Conservation (phyloP, 2,888 invertebrate species). For the Pharmacophagus antenor region DNA sequence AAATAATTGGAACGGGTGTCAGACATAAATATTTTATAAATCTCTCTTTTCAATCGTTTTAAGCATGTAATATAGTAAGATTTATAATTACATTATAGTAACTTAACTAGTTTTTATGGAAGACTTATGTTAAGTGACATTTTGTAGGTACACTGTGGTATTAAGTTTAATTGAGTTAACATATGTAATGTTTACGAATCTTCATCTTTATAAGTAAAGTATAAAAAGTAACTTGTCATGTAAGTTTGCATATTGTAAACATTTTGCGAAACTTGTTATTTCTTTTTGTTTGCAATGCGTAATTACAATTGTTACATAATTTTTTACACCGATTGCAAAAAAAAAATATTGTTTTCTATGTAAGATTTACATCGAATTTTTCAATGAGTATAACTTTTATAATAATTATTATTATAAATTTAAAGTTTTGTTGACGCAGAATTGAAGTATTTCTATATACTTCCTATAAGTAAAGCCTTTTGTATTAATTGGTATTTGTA, state of each 20-base stretch:
- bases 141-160: slow-evolving; percentile 42
- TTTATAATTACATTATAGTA: slow-evolving; percentile 21
- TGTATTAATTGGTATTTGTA: too few species aligned
- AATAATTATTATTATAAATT: not conserved
- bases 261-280: not conserved
- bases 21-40: slow-evolving; percentile 15
- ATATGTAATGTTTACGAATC: slow-evolving; percentile 44
- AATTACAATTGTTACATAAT: not conserved
- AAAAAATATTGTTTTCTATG: not conserved
- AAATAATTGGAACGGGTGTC: slow-evolving; percentile 7
- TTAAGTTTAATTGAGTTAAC: slow-evolving; percentile 55
- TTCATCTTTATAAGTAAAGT: not conserved
- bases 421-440: not conserved
- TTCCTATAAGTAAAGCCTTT: too few species aligned
- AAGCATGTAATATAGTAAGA: slow-evolving; percentile 17
- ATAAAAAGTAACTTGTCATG: not conserved
- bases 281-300: not conserved
- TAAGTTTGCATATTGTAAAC: not conserved
- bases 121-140: slow-evolving; percentile 40
- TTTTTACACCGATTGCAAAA: not conserved
- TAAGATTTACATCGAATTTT: not conserved
- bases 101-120: slow-evolving; percentile 37
- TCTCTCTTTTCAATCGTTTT: slow-evolving; percentile 15
- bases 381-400: not conserved
- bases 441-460: not conserved